Evolutionary conservation across 2,797 vertebrate genomes (phyloP).

Genomic region (Mionectes olivaceus): DNA sequence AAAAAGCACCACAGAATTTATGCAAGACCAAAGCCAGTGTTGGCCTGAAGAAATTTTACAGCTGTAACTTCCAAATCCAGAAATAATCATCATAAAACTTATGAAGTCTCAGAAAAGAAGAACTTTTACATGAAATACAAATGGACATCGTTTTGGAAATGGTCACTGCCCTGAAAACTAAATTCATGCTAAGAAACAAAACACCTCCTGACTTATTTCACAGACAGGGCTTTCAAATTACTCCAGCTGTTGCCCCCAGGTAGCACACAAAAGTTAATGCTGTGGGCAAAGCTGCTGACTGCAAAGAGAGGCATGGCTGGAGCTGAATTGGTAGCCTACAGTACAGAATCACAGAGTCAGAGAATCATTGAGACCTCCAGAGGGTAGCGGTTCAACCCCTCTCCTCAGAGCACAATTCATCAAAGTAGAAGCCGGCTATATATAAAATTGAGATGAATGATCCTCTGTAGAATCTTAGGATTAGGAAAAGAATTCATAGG

Average conservation of each 20-base stretch:
- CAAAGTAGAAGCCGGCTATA: not conserved
- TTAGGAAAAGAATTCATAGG: not conserved
- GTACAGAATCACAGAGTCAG: not conserved
- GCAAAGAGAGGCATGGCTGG: not conserved
- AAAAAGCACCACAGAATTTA: not conserved
- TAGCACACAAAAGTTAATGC: not conserved
- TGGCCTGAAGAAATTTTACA: not conserved
- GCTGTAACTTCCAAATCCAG: not conserved
- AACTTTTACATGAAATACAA: not conserved
- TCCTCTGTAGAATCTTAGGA: not conserved
- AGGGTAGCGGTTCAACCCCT: not conserved
- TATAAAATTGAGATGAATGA: not conserved
- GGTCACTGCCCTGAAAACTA: not conserved
- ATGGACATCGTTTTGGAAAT: not conserved
- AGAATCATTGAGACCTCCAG: accelerated
- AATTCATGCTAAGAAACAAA: conserved; percentile 1
- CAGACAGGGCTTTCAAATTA: not conserved
- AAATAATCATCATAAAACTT: not conserved
- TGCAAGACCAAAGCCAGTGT: not conserved
- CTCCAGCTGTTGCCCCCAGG: not conserved
- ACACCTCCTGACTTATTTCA: not conserved
- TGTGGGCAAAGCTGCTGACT: not conserved
- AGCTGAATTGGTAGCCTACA: not conserved
- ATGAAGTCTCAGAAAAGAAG: not conserved
- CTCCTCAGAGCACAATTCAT: not conserved